phyloP scores from a whole-genome alignment of 1,140 invertebrate species.

The Cydia strobilella region DNA sequence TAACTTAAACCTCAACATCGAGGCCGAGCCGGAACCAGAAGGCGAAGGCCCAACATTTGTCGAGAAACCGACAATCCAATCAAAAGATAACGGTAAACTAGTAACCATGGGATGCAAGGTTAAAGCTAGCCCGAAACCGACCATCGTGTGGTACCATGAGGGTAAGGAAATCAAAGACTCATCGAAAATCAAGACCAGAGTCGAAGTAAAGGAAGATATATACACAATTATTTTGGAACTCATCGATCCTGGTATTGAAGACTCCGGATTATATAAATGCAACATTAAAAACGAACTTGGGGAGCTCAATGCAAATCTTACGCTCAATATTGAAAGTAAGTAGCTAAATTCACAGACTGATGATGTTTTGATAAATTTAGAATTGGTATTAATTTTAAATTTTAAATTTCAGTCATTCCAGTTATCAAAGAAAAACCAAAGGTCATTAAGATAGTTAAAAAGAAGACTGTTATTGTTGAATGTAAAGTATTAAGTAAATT shows the following conservation, averaged over 20 bases:
- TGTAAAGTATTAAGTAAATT: constrained; percentile 94
- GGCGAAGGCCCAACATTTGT: constrained; percentile 98
- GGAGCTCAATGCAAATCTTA: constrained; percentile 97
- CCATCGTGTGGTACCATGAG: constrained; percentile 95
- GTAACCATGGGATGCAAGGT: constrained; percentile 99
- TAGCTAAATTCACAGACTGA: constrained; percentile 41
- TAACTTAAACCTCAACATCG: constrained; percentile 98
- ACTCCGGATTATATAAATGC: constrained; percentile 99
- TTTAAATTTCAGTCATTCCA: constrained; percentile 88
- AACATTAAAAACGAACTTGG: constrained; percentile 98
- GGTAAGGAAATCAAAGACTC: constrained; percentile 89
- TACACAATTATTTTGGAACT: constrained; percentile 95
- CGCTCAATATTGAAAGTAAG: constrained; percentile 98
- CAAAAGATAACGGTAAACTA: constrained; percentile 96
- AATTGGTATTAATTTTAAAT: constrained; percentile 37
- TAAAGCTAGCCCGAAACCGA: constrained; percentile 95
- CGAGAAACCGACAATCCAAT: constrained; percentile 96
- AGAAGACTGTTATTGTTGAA: constrained; percentile 94
- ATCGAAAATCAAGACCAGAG: constrained; percentile 88
- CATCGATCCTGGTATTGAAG: constrained; percentile 94
- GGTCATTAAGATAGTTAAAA: constrained; percentile 93
- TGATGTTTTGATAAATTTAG: constrained; percentile 25
- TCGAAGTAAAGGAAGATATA: constrained; percentile 90
- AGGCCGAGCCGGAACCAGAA: constrained; percentile 94
- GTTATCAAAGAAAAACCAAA: constrained; percentile 96